Base-by-base conservation (phyloP, 2,888 invertebrate genomes). In the Tetropium fuscum region DNA sequence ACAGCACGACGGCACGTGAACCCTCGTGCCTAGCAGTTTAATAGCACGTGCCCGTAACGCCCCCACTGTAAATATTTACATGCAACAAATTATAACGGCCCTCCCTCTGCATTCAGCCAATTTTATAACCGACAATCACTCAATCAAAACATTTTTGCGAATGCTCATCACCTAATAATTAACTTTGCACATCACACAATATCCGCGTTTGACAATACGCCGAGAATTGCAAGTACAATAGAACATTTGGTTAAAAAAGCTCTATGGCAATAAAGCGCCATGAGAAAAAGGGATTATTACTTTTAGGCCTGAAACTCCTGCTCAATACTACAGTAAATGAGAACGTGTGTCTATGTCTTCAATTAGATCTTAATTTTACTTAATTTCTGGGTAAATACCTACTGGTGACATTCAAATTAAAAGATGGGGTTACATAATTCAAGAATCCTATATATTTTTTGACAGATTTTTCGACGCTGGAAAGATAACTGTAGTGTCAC, bases 1-100 rank as follows among this genome's bases (percentile, higher is more conserved):
- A 38, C 19, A 20, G 27, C 51, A 32, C 25, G 20, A 16, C 5
- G 45, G 36, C 59, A 49, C 55, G 44, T 45, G 59, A 51, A 10
- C 7, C n/a, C 22, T 44, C 38, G 53, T 44, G 36, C 49, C 48
- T 34, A 34, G 15, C 43, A 49, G 27, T 38, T 51, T 30, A 6
- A 3, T 32, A 5, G 56, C n/a, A 63, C 63, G 63, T 63, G 51
- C 60, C 51, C 19, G 7, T 16, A 41, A 48, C 45, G 54, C 64
- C 60, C n/a, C 49, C 25, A 25, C 36, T 8, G 59, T 64, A 71
- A 71, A 71, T 70, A 71, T 71, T 71, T 71, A 70, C 68, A 66
- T 65, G 51, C 53, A 59, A 62, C 64, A 61, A 71, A 69, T 71
- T 64, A 68, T 56, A 62, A 57, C 41, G 40, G 58, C 40, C 60